These are phyloP conservation scores for Margaritifera margaritifera DNA, from an alignment of 2,888 invertebrate species.

Conservation along the genomic window DNA sequence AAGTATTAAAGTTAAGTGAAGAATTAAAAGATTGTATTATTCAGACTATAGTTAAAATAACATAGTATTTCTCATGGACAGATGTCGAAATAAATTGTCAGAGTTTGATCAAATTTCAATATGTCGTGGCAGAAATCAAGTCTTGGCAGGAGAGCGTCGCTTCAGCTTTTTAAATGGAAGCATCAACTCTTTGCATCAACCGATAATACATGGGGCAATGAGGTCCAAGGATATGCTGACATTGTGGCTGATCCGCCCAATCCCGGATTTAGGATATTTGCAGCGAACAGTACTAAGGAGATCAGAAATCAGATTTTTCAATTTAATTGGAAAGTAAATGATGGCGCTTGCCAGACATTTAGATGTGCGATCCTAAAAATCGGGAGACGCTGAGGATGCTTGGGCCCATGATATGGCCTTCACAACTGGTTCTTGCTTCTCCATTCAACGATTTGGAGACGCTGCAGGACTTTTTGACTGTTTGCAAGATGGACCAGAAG, in stretches of 20 bases:
- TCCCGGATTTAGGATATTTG: conserved; percentile 9
- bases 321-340: conserved; percentile 26
- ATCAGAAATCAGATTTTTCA: conserved; percentile 30
- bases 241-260: conserved; percentile 21
- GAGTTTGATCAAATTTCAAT: too few species aligned
- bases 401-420: conserved; percentile 33
- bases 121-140: too few species aligned
- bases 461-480: conserved; percentile 25
- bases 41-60: too few species aligned
- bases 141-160: conserved; percentile 19
- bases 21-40: too few species aligned
- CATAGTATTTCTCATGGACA: too few species aligned
- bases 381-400: conserved; percentile 22
- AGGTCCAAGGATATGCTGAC: conserved; percentile 30
- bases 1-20: too few species aligned
- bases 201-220: conserved; percentile 36
- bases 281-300: conserved; percentile 16
- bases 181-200: conserved; percentile 32
- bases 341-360: conserved; percentile 34
- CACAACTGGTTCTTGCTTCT: conserved; percentile 25
- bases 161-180: conserved; percentile 36
- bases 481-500: conserved; percentile 26
- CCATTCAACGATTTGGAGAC: conserved; percentile 17
- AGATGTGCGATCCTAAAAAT: conserved; percentile 34
- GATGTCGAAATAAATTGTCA: too few species aligned